phyloP scores from a whole-genome alignment of 2,888 invertebrate genomes.

The Acleris cristana region DNA sequence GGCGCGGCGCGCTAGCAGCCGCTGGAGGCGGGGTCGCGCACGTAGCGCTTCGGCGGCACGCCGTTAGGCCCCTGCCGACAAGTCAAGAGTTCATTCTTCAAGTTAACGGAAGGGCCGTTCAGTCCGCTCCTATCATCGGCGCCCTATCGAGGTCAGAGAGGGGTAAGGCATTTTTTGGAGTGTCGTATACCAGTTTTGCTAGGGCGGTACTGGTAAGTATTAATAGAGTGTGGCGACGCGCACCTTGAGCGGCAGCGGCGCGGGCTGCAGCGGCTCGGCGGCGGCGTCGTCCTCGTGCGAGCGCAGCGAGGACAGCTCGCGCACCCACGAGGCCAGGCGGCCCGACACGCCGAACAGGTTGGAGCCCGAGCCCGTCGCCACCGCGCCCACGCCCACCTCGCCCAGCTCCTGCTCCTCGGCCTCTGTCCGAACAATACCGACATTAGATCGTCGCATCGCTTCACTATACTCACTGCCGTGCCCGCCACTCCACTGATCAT shows the following conservation, averaged over 20 bases:
- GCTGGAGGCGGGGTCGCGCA: slow-evolving; percentile 45
- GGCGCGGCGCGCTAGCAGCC: slow-evolving; percentile 42
- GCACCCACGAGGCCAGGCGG: slow-evolving; percentile 79
- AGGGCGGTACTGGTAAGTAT: too few relatives aligned
- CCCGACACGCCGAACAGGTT: slow-evolving; percentile 81
- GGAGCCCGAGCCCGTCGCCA: slow-evolving; percentile 76
- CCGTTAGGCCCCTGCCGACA: background rate
- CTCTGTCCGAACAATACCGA: slow-evolving; percentile 51
- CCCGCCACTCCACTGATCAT: background rate
- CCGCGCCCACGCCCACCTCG: slow-evolving; percentile 77
- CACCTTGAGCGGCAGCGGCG: too few relatives aligned
- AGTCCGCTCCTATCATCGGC: too few relatives aligned
- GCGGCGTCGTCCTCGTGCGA: slow-evolving; percentile 72
- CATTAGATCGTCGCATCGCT: slow-evolving; percentile 13
- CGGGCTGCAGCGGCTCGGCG: slow-evolving; percentile 60
- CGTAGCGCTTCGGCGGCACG: slow-evolving; percentile 27
- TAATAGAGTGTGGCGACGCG: too few relatives aligned
- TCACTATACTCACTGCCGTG: too few relatives aligned
- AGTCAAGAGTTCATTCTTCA: too few relatives aligned
- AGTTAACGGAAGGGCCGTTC: too few relatives aligned
- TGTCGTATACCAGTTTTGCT: too few relatives aligned
- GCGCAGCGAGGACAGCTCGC: slow-evolving; percentile 76
- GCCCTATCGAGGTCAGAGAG: too few relatives aligned
- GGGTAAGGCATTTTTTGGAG: too few relatives aligned
- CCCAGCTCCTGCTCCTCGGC: slow-evolving; percentile 68